phyloP scores from a whole-genome alignment of 2,113 vertebrate genomes.

The Ardeotis arabs region DNA sequence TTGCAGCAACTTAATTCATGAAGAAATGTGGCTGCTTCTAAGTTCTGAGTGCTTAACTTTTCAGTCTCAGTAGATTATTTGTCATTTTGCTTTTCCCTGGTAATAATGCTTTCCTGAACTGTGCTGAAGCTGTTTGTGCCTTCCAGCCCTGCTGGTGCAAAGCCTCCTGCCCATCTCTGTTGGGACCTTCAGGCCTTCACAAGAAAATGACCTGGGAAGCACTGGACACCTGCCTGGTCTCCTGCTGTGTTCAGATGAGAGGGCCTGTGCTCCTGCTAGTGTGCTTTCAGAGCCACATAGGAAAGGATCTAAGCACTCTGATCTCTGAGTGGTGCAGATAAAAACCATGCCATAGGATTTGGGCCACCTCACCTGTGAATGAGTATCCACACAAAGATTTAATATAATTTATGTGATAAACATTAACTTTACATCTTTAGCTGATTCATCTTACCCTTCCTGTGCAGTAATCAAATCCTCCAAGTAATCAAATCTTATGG shows the following conservation, averaged over 20 bases:
- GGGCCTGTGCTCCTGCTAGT: background rate
- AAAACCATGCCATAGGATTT: background rate
- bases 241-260: background rate
- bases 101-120: background rate
- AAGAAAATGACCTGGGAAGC: background rate
- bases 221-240: background rate
- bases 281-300: background rate
- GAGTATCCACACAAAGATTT: background rate
- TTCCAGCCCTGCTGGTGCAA: background rate
- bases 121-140: background rate
- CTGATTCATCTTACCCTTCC: background rate
- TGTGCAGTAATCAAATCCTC: background rate
- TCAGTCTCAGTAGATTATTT: background rate
- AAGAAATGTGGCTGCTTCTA: background rate
- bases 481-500: background rate
- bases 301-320: background rate
- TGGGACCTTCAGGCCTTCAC: background rate
- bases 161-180: background rate
- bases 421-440: background rate
- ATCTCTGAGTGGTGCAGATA: accelerated
- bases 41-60: background rate
- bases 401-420: background rate
- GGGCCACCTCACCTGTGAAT: background rate
- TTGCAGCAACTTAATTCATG: background rate
- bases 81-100: background rate